These are phyloP conservation scores for Protaetia brevitarsis DNA, from an alignment of 1,140 invertebrate species.

Conservation along the genomic window DNA sequence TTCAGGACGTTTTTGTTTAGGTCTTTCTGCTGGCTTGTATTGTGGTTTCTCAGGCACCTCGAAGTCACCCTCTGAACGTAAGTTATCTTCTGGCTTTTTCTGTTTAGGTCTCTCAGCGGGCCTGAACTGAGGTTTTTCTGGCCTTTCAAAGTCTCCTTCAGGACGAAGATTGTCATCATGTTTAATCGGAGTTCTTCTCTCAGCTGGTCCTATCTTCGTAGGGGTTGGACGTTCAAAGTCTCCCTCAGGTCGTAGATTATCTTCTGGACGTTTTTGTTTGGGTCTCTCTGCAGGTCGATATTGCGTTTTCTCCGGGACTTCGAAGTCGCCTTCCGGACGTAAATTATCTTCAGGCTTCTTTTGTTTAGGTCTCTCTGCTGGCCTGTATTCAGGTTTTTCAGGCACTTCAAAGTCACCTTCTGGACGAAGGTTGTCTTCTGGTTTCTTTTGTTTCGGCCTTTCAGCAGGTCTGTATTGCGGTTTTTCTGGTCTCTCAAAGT, in stretches of 20 bases:
- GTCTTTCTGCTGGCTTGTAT: constrained; percentile 55
- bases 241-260: constrained; percentile 51
- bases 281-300: constrained; percentile 51
- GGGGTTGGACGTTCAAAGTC: constrained; percentile 45
- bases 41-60: constrained; percentile 49
- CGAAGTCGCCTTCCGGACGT: constrained; percentile 61
- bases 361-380: constrained; percentile 50
- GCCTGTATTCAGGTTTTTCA: constrained; percentile 39
- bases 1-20: constrained; percentile 52
- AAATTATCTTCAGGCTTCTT: constrained; percentile 56
- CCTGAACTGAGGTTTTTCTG: constrained; percentile 46
- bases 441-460: constrained; percentile 47
- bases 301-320: constrained; percentile 47
- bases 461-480: constrained; percentile 56
- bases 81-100: constrained; percentile 58
- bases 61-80: constrained; percentile 59
- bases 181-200: constrained; percentile 54
- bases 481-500: constrained; percentile 54
- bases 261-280: constrained; percentile 47
- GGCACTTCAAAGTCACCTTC: constrained; percentile 56
- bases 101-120: constrained; percentile 56
- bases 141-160: constrained; percentile 56
- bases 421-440: constrained; percentile 54
- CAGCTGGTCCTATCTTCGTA: constrained; percentile 52
- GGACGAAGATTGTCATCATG: constrained; percentile 59